Evolutionary conservation across 2,888 invertebrate species (phyloP).

Genomic region (Idaea aversata): DNA sequence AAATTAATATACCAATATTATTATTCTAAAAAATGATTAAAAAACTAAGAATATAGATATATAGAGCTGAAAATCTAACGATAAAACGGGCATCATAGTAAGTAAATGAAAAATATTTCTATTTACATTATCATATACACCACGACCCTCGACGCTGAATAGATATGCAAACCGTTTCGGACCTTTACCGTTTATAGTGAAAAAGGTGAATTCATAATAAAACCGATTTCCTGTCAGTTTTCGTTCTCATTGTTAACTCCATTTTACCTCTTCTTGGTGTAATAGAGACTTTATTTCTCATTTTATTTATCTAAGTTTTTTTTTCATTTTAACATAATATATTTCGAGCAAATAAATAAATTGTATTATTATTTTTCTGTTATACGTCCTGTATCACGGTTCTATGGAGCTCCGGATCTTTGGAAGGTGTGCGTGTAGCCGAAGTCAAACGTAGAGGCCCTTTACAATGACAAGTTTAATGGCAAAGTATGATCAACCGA

Average conservation of each 20-base stretch:
- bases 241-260: neutral
- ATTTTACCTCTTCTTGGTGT: neutral
- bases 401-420: too few species aligned
- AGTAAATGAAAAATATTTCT: neutral
- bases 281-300: neutral
- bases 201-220: neutral
- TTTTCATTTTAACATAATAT: too few species aligned
- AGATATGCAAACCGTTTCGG: constrained; percentile 11
- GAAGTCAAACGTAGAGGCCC: too few species aligned
- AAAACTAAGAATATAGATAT: neutral
- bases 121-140: neutral
- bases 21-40: too few species aligned
- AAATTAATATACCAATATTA: too few species aligned
- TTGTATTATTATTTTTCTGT: too few species aligned
- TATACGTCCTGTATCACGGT: too few species aligned
- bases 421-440: too few species aligned
- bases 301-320: too few species aligned
- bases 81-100: neutral
- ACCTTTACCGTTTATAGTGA: constrained; percentile 7
- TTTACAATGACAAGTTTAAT: too few species aligned
- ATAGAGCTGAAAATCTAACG: neutral
- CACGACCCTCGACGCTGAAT: neutral
- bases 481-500: too few species aligned
- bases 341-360: too few species aligned
- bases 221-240: neutral